Conservation (phyloP, 2,888 invertebrate species). For the Phalera bucephala region DNA sequence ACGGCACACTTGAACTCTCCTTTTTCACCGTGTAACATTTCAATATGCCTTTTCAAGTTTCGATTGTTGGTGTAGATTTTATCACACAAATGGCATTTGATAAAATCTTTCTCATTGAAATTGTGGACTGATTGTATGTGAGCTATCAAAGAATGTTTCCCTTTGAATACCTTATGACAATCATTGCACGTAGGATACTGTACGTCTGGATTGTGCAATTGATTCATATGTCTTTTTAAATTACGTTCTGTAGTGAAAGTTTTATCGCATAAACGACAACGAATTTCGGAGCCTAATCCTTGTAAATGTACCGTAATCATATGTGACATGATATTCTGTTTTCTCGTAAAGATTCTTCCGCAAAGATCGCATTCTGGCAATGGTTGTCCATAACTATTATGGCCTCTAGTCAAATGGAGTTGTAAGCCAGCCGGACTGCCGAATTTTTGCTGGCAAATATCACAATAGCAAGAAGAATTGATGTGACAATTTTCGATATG, state of each 20-base stretch:
- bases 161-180: slow-evolving; percentile 55
- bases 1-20: slow-evolving; percentile 53
- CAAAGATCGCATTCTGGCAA: slow-evolving; percentile 68
- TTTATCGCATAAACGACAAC: slow-evolving; percentile 51
- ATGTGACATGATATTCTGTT: slow-evolving; percentile 65
- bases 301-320: slow-evolving; percentile 65
- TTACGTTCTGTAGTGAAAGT: slow-evolving; percentile 58
- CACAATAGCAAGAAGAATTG: slow-evolving; percentile 49
- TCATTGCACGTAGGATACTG: slow-evolving; percentile 55
- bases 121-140: slow-evolving; percentile 55
- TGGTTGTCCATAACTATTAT: slow-evolving; percentile 51
- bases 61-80: slow-evolving; percentile 57
- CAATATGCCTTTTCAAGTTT: slow-evolving; percentile 58
- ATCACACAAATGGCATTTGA: slow-evolving; percentile 52
- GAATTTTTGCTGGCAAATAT: slow-evolving; percentile 55
- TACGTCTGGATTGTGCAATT: slow-evolving; percentile 55
- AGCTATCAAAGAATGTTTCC: slow-evolving; percentile 47
- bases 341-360: slow-evolving; percentile 62
- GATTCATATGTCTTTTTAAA: slow-evolving; percentile 55
- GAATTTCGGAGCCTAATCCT: slow-evolving; percentile 42
- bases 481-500: slow-evolving; percentile 68
- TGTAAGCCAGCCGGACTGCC: slow-evolving; percentile 56
- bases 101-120: slow-evolving; percentile 23
- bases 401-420: slow-evolving; percentile 52
- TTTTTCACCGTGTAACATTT: slow-evolving; percentile 55